phyloP scores from a whole-genome alignment of 2,113 vertebrate species.

The Myotis davidii region DNA sequence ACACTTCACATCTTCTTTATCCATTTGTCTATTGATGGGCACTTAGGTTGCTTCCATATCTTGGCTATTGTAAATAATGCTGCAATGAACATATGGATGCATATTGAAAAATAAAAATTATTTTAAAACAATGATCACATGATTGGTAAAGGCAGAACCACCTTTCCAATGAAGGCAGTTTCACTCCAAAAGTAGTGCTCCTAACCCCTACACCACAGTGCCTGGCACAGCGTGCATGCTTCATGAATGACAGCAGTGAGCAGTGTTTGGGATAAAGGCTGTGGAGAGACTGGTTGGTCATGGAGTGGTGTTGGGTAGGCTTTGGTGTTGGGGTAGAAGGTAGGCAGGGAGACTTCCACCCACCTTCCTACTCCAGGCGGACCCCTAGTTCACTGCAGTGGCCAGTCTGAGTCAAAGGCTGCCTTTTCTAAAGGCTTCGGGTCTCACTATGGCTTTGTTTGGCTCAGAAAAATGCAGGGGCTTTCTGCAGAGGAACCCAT shows the following conservation, averaged over 20 bases:
- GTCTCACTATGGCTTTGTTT: not conserved
- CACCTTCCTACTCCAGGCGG: not conserved
- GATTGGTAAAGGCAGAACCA: not conserved
- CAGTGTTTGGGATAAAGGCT: not conserved
- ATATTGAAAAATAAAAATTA: not conserved
- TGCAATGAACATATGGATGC: not conserved
- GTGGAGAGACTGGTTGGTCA: not conserved
- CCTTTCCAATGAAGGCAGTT: not conserved
- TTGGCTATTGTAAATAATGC: not conserved
- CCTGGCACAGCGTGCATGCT: too few species aligned
- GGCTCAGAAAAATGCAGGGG: constrained; percentile 43
- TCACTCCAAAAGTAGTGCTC: not conserved
- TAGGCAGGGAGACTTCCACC: not conserved
- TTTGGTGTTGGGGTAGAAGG: not conserved
- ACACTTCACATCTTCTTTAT: not conserved
- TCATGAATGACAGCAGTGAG: not conserved
- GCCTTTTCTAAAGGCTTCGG: constrained; percentile 48
- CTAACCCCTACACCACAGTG: not conserved
- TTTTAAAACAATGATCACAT: not conserved
- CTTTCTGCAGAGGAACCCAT: constrained; percentile 19
- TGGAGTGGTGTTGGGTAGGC: not conserved
- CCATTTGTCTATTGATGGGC: not conserved
- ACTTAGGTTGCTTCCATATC: not conserved
- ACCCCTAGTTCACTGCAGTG: not conserved
- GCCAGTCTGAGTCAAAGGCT: not conserved